phyloP scores from a whole-genome alignment of 2,113 vertebrate species.

The Bubalus kerabau region DNA sequence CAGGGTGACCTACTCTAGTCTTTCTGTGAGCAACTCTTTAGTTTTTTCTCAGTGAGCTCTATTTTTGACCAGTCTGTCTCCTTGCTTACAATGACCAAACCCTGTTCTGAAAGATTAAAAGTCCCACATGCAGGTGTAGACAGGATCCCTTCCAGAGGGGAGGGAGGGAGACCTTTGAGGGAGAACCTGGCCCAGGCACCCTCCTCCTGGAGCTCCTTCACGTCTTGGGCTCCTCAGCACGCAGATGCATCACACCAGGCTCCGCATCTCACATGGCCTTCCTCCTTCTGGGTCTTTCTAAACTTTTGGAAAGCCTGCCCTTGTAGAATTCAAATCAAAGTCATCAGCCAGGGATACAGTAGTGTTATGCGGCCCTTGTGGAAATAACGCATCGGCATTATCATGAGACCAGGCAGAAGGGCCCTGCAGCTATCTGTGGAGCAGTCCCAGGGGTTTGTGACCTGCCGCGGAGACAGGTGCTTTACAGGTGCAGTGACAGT shows the following conservation, averaged over 20 bases:
- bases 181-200: background rate
- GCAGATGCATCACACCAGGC: accelerated
- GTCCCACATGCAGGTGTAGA: too few relatives aligned
- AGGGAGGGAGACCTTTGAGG: background rate
- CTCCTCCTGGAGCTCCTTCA: background rate
- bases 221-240: too few relatives aligned
- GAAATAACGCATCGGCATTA: background rate
- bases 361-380: accelerated
- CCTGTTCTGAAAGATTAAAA: background rate
- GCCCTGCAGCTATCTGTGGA: background rate
- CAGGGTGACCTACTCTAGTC: background rate
- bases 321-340: background rate
- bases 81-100: background rate
- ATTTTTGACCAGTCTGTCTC: background rate
- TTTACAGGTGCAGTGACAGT: background rate
- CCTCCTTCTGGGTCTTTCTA: background rate
- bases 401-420: background rate
- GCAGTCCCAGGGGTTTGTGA: background rate
- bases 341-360: background rate
- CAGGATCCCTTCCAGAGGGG: background rate
- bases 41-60: background rate
- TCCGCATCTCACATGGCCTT: background rate
- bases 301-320: background rate
- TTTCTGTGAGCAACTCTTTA: too few relatives aligned
- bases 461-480: background rate